Conservation (phyloP, 2,113 vertebrate species). For the Laticauda laticaudata region DNA sequence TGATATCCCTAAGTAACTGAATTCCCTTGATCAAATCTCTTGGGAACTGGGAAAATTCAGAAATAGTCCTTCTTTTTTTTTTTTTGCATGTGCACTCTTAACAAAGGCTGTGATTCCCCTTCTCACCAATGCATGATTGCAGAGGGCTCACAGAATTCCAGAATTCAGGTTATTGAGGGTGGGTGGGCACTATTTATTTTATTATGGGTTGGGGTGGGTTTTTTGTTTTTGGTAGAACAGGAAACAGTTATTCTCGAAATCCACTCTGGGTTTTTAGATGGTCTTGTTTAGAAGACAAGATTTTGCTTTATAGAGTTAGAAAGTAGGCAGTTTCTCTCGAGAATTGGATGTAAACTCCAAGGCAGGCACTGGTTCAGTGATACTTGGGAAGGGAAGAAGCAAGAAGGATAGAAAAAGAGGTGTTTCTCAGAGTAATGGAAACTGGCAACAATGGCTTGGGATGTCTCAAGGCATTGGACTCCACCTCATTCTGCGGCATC, state of each 20-base stretch:
- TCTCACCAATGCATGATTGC: constrained; percentile 23
- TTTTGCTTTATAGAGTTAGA: constrained; percentile 1
- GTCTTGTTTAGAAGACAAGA: not conserved
- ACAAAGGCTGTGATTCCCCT: not conserved
- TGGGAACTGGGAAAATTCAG: constrained; percentile 10
- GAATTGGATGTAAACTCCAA: not conserved
- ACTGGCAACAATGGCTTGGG: not conserved
- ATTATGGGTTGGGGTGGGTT: not conserved
- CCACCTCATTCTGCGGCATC: not conserved
- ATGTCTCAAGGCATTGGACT: not conserved
- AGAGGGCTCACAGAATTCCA: constrained; percentile 23
- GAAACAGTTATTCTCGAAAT: constrained; percentile 6
- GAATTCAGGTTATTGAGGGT: not conserved
- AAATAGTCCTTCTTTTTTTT: not conserved
- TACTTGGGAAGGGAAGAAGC: no score
- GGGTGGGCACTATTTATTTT: constrained; percentile 11
- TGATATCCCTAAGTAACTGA: not conserved
- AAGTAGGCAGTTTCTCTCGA: not conserved
- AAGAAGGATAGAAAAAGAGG: no score
- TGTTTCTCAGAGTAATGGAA: no score
- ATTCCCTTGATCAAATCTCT: constrained; percentile 24
- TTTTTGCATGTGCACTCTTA: constrained; percentile 32
- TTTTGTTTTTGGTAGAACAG: not conserved
- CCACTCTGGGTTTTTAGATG: not conserved
- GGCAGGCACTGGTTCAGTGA: not conserved